These are phyloP conservation scores for human DNA, from an alignment of 2,113 vertebrate species.

Conservation along the genomic window GRCh38 chr17:33543501-33544000, in stretches of 20 bases:
- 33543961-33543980: not conserved
- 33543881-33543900: not conserved
- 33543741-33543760: not conserved
- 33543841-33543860: not conserved
- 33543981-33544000: not conserved
- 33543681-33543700: not conserved
- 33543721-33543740: not conserved
- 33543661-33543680: constrained; percentile 42
- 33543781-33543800: not conserved
- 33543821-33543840: not conserved
- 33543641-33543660: constrained; percentile 50
- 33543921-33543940: not conserved
- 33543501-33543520: constrained; percentile 68
- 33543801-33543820: not conserved
- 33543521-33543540: constrained; percentile 63
- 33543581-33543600: constrained; percentile 66
- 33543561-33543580: constrained; percentile 66
- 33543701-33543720: not conserved
- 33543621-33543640: not conserved
- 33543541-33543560: constrained; percentile 63
- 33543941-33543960: not conserved
- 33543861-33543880: not conserved
- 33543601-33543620: constrained; percentile 37
- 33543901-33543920: not conserved
- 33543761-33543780: not conserved